These are phyloP conservation scores for Parasteatoda tepidariorum DNA, from an alignment of 1,140 invertebrate genomes.

Conservation along the genomic window DNA sequence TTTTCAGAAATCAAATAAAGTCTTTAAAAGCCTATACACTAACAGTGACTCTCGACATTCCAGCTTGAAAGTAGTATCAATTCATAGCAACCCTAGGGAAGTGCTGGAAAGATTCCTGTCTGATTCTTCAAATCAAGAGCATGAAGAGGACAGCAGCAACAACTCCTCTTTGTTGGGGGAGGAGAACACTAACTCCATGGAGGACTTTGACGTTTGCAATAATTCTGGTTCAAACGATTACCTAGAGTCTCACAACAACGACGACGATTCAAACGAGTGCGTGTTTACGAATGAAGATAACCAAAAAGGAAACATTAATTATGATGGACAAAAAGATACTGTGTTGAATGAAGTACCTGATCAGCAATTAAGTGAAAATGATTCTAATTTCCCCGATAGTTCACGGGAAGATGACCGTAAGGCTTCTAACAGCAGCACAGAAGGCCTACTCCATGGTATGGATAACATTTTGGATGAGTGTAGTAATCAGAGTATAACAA, in stretches of 20 bases:
- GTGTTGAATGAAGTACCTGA: neutral
- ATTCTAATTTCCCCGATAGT: neutral
- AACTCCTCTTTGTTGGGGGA: neutral
- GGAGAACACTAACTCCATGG: neutral
- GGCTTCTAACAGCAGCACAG: neutral
- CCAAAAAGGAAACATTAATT: neutral
- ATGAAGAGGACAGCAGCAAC: neutral
- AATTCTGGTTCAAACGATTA: neutral
- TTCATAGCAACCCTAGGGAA: constrained; percentile 7
- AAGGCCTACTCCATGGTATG: neutral
- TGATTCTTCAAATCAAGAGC: neutral
- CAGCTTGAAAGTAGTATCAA: constrained; percentile 14
- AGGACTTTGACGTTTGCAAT: neutral
- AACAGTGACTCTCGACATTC: too few species aligned
- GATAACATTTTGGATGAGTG: constrained; percentile 1
- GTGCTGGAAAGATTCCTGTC: constrained; percentile 10
- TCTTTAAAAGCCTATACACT: too few species aligned
- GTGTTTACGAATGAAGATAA: neutral
- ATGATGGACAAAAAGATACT: neutral
- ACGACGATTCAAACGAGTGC: neutral
- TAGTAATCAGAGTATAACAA: neutral
- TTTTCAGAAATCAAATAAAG: too few species aligned
- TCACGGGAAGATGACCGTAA: neutral
- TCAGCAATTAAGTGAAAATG: neutral
- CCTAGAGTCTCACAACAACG: neutral